Base-by-base conservation (phyloP, 2,888 invertebrate species). In the Entomobrya multifasciata region DNA sequence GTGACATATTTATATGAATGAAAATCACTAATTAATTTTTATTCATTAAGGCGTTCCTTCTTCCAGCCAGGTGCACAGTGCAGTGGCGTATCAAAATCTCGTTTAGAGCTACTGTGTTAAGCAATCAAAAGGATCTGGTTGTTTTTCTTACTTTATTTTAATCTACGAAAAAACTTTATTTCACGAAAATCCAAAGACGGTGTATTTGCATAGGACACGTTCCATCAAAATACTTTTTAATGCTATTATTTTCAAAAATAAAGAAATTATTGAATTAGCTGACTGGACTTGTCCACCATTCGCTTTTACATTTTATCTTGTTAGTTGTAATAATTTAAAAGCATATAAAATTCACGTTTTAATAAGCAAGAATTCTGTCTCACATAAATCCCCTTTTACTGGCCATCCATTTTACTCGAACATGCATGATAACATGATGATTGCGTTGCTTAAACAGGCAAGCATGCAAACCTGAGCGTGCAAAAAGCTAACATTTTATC, bases 31-130 rank as follows among this genome's bases (percentile, higher is more conserved):
- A 44, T 67, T 67, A 41, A 67, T 44, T 41, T 67, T 67, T 36
- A 25, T 13, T 60, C 60, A 27, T 60, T 15, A 60, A 30, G 17
- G n/a, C 36, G 36, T 30, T 1, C 17, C 36, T 5, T 17, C 62
- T 36, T 17, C 30, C 36, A 62, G 17, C 17, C 62, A 36, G 30
- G 6, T 36, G n/a, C n/a, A n/a, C n/a, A n/a, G n/a, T n/a, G 62
- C 30, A 36, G 30, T n/a, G 30, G 62, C 30, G 6, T 36, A 62
- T 62, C 62, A 62, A 62, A 62, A 30, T 1, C 36, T 17, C 62
- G 36, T 62, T 62, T 62, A 62, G 36, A 11, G 36, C 62, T 62
- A 62, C 62, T 15, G 62, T 15, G 62, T 62, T 62, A 3, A 62
- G 62, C 62, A 62, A 36, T 62, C 62, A 62, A 30, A 17, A 30